Evolutionary conservation across 2,888 invertebrate species (phyloP), one percentile per base, ranked within the genome.

Genomic region (Drosophila neonasuta): DNA sequence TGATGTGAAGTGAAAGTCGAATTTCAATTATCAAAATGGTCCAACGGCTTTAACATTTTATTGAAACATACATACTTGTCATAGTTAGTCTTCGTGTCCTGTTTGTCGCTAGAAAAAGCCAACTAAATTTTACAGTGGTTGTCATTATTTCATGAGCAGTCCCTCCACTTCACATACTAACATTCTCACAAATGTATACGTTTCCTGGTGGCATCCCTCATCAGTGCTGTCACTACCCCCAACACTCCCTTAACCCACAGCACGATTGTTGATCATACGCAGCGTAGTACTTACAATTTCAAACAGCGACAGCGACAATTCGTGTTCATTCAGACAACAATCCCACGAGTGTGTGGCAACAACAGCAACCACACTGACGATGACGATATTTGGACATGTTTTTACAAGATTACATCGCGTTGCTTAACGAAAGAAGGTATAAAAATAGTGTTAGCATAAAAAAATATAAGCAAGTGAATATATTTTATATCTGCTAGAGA

Each of bases 201-300:
- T 29, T 29, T 32, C 7, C 36, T 11, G 13, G 17, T 11, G 34
- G 1, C 62, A 10, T n/a, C 24, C 55, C 45, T 13, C 45, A n/a
- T 50, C 36, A 8, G 39, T 36, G 11, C 49, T 36, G 20, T 42
- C 45, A 29, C 17, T 8, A 42, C 2, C 13, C 32, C 41, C 39
- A 34, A 34, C 10, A 4, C 11, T 7, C 55, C 42, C 44, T 13
- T 36, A 59, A 29, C 49, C 56, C 70, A 61, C 64, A 50, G 57
- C 65, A 64, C 44, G 57, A 68, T 70, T 77, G 83, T 80, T 86
- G 81, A 83, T 86, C 86, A 86, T 80, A 86, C 79, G 86, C 86
- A 83, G 76, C 63, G 81, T 79, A 80, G 82, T 85, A 81, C 83
- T 83, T 83, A 74, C 77, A 83, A 86, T 86, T 83, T 80, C 68